A percentile compares a stretch with the other conserved stretches of the same genome.
phyloP scores from a whole-genome alignment of 2,113 vertebrate species.

The Panurus biarmicus region DNA sequence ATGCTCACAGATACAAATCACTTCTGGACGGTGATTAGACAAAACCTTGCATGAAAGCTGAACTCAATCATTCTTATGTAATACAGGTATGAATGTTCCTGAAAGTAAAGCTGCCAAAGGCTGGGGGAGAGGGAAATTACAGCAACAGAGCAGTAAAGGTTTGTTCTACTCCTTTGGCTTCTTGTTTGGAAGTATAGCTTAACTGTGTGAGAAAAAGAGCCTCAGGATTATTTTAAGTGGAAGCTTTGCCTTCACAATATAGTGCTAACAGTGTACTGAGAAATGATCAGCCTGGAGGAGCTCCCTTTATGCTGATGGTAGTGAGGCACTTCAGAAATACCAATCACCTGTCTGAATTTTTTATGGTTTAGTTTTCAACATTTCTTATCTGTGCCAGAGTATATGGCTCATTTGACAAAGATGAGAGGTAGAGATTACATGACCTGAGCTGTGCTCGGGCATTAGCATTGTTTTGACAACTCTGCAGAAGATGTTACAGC shows the following conservation, averaged over 20 bases:
- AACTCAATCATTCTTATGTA: neutral
- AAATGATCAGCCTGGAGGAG: neutral
- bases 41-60: neutral
- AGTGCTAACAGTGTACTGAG: neutral
- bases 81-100: neutral
- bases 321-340: neutral
- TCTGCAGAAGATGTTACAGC: neutral
- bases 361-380: neutral
- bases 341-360: neutral
- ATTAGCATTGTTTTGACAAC: neutral
- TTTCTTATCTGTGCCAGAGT: neutral
- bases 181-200: neutral
- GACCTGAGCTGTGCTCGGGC: neutral
- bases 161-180: neutral
- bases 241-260: neutral
- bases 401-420: neutral
- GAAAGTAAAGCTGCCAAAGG: neutral
- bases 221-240: neutral
- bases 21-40: neutral
- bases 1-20: neutral
- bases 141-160: neutral
- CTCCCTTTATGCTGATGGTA: neutral
- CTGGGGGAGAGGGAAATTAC: neutral
- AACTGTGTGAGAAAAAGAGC: neutral
- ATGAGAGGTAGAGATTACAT: neutral